phyloP scores from a whole-genome alignment of 2,113 vertebrate species.

The Otis tarda region DNA sequence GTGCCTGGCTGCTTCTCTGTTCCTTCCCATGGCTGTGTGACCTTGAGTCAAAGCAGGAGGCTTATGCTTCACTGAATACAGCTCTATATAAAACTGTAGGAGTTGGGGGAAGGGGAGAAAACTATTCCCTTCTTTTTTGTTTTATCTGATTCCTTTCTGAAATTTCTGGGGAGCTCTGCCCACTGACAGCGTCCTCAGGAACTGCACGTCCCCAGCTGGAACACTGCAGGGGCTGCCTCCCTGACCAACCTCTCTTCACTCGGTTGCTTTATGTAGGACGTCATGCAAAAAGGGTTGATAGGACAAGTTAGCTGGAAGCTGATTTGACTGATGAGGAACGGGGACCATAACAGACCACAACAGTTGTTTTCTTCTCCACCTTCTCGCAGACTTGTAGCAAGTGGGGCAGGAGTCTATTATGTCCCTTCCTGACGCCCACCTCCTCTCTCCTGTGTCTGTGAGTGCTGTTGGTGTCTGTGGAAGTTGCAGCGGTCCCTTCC shows the following conservation, averaged over 20 bases:
- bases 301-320: neutral
- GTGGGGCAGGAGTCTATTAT: neutral
- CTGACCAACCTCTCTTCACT: neutral
- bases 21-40: neutral
- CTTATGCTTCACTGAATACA: neutral
- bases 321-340: neutral
- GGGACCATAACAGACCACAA: neutral
- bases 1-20: neutral
- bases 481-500: slow-evolving; percentile 38
- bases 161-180: neutral
- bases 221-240: neutral
- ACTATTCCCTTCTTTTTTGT: neutral
- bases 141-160: neutral
- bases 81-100: neutral
- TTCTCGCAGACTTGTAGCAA: neutral
- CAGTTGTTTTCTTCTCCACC: neutral
- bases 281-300: neutral
- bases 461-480: neutral
- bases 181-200: neutral
- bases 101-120: neutral
- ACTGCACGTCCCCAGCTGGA: neutral
- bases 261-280: neutral
- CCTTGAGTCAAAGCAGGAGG: neutral
- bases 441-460: neutral
- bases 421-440: neutral